Base-by-base conservation (phyloP, 2,888 invertebrate species). In the Patella depressa region DNA sequence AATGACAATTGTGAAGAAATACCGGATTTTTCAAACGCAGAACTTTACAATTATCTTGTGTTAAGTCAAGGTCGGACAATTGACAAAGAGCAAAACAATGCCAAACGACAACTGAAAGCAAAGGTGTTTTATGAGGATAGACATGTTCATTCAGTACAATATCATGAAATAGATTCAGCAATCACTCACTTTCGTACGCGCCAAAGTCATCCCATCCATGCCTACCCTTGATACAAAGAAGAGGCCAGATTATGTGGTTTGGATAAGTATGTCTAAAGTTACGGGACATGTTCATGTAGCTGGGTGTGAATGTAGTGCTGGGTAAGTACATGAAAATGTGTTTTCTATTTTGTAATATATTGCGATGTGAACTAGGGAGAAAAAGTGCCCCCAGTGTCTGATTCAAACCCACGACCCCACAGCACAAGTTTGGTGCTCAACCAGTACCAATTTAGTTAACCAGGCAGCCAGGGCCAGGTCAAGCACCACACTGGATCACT, bases 61-160 rank as follows among this genome's bases (percentile, higher is more conserved):
- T 19, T 65, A n/a, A 65, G 65, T 65, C 65, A 65, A 65, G 65
- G 65, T 65, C 65, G 19, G 17, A 59, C 59, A 59, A 19, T 59
- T n/a, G 59, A 59, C 59, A 59, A 59, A 19, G 59, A 59, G 19
- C 17, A 59, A n/a, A 59, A 59, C 59, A 59, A 59, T 59, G 59
- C 59, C 59, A 65, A 65, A 65, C n/a, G 65, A 65, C 65, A 65
- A 65, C 65, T 65, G 7, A 65, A 65, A 65, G 65, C 65, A n/a
- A 65, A 65, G 19, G 65, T 65, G 19, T 65, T 65, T 15, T 65
- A 65, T 12, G 65, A 65, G 65, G 65, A 19, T 65, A n/a, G 65
- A 19, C 65, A 65, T 65, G 65, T 65, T 15, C 65, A 65, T 65
- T 65, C 19, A 65, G 65, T 65, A 65, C 65, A 65, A 65, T 65